Evolutionary conservation across 2,113 vertebrate genomes (phyloP).

Genomic region (Nyctibius bracteatus): DNA sequence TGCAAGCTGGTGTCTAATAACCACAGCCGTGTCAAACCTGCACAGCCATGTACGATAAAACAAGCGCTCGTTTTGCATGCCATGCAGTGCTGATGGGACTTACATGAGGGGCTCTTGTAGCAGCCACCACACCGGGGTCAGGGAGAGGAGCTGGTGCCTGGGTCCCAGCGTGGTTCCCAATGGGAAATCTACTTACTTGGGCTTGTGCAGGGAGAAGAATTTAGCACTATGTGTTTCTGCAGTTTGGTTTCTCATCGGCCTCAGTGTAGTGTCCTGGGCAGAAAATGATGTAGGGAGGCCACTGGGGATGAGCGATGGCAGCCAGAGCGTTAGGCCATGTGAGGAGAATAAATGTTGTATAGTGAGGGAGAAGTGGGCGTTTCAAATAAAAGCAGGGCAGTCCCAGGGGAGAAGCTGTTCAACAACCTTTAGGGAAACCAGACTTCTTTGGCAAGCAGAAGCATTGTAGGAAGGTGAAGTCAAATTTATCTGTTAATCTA

Average conservation of each 20-base stretch:
- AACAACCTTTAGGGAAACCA: not conserved
- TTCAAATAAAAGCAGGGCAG: not conserved
- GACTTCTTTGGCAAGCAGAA: not conserved
- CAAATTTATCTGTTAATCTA: not conserved
- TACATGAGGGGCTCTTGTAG: not conserved
- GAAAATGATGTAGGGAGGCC: not conserved
- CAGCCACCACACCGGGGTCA: not conserved
- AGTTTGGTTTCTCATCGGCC: not conserved
- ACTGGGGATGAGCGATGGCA: not conserved
- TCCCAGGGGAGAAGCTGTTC: not conserved
- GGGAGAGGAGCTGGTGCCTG: rapidly evolving
- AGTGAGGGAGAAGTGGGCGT: not conserved
- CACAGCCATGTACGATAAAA: rapidly evolving
- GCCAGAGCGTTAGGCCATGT: rapidly evolving
- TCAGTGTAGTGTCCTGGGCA: rapidly evolving
- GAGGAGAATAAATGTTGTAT: not conserved
- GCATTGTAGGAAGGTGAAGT: not conserved
- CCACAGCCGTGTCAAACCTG: not conserved
- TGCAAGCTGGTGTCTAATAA: not conserved
- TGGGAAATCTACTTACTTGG: not conserved
- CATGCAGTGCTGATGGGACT: rapidly evolving
- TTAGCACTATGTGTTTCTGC: not conserved
- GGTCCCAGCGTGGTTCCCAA: rapidly evolving
- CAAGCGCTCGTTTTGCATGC: rapidly evolving
- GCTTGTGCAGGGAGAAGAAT: not conserved